phyloP scores from a whole-genome alignment of 2,797 vertebrate genomes.

The Macroramphosus scolopax region DNA sequence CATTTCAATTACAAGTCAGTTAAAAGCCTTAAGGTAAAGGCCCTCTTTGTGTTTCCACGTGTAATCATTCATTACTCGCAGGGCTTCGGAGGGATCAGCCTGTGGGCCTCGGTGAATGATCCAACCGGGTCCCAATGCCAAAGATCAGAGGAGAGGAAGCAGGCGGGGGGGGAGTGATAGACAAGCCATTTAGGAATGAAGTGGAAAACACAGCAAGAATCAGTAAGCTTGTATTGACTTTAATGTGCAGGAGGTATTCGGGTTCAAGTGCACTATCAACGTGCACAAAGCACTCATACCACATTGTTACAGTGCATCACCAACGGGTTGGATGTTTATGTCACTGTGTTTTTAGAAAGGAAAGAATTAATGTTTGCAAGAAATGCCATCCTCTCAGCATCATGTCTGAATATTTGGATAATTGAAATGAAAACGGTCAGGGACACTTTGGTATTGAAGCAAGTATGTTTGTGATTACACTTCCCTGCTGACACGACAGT shows the following conservation, averaged over 20 bases:
- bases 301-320: neutral
- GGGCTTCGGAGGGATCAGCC: slow-evolving; percentile 26
- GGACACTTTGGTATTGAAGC: too few relatives aligned
- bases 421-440: too few relatives aligned
- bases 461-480: too few relatives aligned
- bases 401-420: too few relatives aligned
- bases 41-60: slow-evolving; percentile 29
- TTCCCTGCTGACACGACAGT: neutral
- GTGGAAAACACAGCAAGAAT: neutral
- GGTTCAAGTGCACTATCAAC: neutral
- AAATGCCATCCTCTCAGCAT: too few relatives aligned
- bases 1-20: slow-evolving; percentile 34
- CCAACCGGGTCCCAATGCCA: slow-evolving; percentile 13
- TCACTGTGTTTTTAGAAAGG: too few relatives aligned
- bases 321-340: neutral
- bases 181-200: slow-evolving; percentile 13
- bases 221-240: slow-evolving; percentile 5
- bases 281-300: neutral
- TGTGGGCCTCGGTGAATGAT: slow-evolving; percentile 13
- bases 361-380: neutral
- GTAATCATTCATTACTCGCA: slow-evolving; percentile 39
- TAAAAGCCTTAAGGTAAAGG: slow-evolving; percentile 20
- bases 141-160: slow-evolving; percentile 20
- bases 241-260: neutral
- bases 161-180: slow-evolving; percentile 11